Percentiles rank a stretch among this genome's conserved stretches.
Evolutionary conservation across 1,140 invertebrate genomes (phyloP).

Genomic region (Drosophila leontia): DNA sequence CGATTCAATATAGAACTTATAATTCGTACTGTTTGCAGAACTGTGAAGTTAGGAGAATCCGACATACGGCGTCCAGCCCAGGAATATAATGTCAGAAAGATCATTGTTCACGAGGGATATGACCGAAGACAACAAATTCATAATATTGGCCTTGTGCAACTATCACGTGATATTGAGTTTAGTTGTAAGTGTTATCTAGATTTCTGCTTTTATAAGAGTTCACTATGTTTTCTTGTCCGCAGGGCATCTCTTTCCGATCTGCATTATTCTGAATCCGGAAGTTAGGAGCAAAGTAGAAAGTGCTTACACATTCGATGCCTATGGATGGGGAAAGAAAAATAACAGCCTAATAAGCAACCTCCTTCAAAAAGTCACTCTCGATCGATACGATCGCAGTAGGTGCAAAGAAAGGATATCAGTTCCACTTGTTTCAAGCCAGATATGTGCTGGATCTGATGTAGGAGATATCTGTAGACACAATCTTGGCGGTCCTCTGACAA

Average conservation of each 20-base stretch:
- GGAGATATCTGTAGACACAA: not conserved
- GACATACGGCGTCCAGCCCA: not conserved
- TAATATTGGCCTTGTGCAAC: not conserved
- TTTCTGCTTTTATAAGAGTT: no score
- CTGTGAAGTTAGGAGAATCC: not conserved
- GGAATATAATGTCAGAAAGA: not conserved
- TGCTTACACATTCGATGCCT: not conserved
- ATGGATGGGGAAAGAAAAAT: not conserved
- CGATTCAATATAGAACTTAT: no score
- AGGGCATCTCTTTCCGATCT: not conserved
- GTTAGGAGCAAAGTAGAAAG: not conserved
- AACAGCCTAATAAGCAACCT: no score
- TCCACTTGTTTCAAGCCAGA: not conserved
- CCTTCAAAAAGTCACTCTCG: not conserved
- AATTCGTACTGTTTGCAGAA: not conserved
- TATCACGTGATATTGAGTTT: not conserved
- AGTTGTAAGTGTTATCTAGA: not conserved
- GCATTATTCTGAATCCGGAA: not conserved
- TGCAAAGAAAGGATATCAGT: fast-evolving
- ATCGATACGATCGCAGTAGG: not conserved
- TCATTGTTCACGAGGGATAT: not conserved
- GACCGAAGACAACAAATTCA: not conserved
- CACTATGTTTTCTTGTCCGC: not conserved
- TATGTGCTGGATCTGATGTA: not conserved
- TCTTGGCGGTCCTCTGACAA: conserved; percentile 10